Evolutionary conservation across 2,113 vertebrate species (phyloP), one percentile per base, ranked within the genome.

Genomic region (Amia ocellicauda): DNA sequence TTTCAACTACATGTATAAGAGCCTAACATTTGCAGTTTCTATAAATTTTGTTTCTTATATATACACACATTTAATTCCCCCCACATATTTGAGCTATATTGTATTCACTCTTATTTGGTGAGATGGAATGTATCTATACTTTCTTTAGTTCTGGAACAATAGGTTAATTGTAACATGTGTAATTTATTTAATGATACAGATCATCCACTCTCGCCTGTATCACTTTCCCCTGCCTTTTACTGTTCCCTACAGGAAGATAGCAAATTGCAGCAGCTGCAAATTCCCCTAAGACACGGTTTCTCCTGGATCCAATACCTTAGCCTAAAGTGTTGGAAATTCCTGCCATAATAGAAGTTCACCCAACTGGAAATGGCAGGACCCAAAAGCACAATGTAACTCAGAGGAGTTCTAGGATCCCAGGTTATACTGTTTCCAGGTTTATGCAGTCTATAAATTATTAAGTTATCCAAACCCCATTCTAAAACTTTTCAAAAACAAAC

Each of bases 201-300:
- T 47, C 45, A n/a, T 16, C n/a, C 5, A 47, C 45, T 47, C 45
- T 19, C 45, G 13, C 45, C 4, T 47, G n/a, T 47, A 47, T 17
- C 45, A n/a, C 45, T 19, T 17, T n/a, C 4, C 13, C 14, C 45
- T 47, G 45, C 4, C 14, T 11, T 47, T 11, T 47, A 47, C 3
- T 13, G 14, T 47, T 47, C 5, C 45, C 45, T 17, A 47, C 45
- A 47, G 45, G 45, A 47, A 47, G 45, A 13, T 47, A 47, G 16
- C n/a, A 19, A n/a, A 47, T 47, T 47, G 45, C n/a, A 47, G 45
- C 45, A 47, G 45, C 45, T 47, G 45, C 45, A 47, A 47, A 17
- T 5, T 47, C 45, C 16, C 45, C n/a, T 3, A 47, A 47, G 45
- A 47, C 31, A 5, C 31, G 5, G 31, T 36, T 36, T 36, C 31